phyloP scores from a whole-genome alignment of 2,888 invertebrate species.

The Argyresthia goedartella region DNA sequence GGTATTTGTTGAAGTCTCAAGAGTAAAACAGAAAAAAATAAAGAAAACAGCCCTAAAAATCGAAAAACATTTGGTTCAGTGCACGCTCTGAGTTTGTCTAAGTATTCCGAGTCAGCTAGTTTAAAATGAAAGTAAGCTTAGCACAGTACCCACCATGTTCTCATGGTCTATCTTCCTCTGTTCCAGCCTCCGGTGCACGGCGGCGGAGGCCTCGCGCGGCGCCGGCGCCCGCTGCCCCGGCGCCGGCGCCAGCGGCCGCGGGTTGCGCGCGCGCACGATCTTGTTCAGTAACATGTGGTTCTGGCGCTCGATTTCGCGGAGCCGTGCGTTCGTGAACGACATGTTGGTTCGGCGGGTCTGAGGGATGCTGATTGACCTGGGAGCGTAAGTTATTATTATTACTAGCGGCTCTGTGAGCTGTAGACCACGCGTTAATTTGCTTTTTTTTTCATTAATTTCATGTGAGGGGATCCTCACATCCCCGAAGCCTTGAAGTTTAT shows the following conservation, averaged over 20 bases:
- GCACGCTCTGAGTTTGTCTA: too few species aligned
- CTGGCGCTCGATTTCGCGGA: constrained; percentile 72
- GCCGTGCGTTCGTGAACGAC: constrained; percentile 71
- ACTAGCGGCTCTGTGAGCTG: too few species aligned
- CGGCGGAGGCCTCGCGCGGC: constrained; percentile 46
- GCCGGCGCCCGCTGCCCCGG: constrained; percentile 17
- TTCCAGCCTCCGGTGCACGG: constrained; percentile 61
- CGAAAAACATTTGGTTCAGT: too few species aligned
- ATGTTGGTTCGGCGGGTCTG: constrained; percentile 48
- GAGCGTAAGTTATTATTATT: constrained; percentile 10
- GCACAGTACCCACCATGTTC: constrained; percentile 62
- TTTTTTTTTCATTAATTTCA: too few species aligned
- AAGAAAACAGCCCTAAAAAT: too few species aligned
- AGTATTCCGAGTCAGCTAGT: too few species aligned
- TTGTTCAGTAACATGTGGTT: constrained; percentile 71
- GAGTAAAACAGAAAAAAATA: too few species aligned
- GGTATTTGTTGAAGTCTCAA: too few species aligned
- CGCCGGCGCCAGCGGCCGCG: constrained; percentile 42
- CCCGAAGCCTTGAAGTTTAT: too few species aligned
- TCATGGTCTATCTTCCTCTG: constrained; percentile 71
- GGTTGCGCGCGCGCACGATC: constrained; percentile 61
- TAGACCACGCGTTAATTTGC: too few species aligned
- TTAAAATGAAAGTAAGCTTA: too few species aligned
- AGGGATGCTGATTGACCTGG: constrained; percentile 40
- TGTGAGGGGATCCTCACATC: too few species aligned